Conservation (phyloP, 30 jellyfish, hydroid and myxozoan species). For the Sanderia malayensis region DNA sequence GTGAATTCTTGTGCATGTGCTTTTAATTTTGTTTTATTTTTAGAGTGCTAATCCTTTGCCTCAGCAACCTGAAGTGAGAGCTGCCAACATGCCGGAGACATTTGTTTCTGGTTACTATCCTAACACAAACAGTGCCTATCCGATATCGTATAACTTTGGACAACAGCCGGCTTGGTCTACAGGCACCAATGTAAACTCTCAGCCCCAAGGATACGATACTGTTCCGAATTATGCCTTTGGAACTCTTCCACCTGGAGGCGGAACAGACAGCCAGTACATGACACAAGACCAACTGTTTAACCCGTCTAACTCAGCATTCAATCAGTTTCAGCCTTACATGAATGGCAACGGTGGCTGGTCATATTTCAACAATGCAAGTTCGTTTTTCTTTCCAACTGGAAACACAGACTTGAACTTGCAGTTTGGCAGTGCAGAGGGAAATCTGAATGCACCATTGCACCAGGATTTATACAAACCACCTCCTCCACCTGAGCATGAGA, state of each 20-base stretch:
- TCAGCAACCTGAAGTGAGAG: constrained; percentile 44
- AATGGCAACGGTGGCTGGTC: constrained; percentile 88
- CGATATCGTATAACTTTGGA: constrained; percentile 78
- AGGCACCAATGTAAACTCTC: constrained; percentile 71
- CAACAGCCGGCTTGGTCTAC: constrained; percentile 95
- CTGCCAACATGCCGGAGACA: constrained; percentile 59
- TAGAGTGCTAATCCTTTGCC: constrained; percentile 24
- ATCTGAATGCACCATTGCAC: constrained; percentile 56
- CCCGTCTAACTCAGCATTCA: constrained; percentile 82
- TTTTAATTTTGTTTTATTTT: too few species aligned
- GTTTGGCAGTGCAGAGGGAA: constrained; percentile 83
- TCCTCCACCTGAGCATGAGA: constrained; percentile 87
- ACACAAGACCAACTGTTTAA: constrained; percentile 83
- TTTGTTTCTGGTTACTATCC: constrained; percentile 63
- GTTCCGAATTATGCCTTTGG: constrained; percentile 78
- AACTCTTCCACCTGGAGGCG: constrained; percentile 82
- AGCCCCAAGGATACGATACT: constrained; percentile 82
- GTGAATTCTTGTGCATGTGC: too few species aligned
- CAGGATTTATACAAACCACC: constrained; percentile 95
- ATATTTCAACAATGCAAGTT: constrained; percentile 87
- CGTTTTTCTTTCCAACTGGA: constrained; percentile 96
- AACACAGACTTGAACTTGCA: constrained; percentile 89
- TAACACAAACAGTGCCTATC: constrained; percentile 60
- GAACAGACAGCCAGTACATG: constrained; percentile 65
- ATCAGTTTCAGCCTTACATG: constrained; percentile 79